A percentile compares a stretch with the other conserved stretches of the same genome.
These are phyloP conservation scores for Phenacoccus solenopsis DNA, from an alignment of 1,140 invertebrate genomes.

Conservation along the genomic window DNA sequence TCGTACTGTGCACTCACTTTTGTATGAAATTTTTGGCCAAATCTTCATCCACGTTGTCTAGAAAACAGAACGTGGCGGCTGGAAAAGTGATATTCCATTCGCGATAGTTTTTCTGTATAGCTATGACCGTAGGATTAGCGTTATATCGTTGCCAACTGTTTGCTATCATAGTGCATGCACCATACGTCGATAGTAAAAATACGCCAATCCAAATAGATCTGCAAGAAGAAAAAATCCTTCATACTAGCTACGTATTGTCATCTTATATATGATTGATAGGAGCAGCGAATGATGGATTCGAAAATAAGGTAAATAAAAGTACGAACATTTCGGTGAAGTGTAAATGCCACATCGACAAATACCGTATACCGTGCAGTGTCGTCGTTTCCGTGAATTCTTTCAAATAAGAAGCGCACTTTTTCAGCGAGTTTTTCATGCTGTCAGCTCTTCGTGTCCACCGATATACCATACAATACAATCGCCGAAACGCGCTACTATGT, in stretches of 20 bases:
- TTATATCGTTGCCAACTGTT: conserved; percentile 40
- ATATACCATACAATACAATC: no score
- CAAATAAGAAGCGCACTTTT: conserved; percentile 5
- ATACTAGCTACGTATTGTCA: background rate
- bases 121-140: conserved; percentile 44
- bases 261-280: background rate
- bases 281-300: background rate
- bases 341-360: conserved; percentile 19
- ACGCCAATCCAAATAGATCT: conserved; percentile 40
- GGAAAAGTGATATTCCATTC: conserved; percentile 43
- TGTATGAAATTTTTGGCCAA: conserved; percentile 20
- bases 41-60: conserved; percentile 34
- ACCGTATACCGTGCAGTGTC: conserved; percentile 20
- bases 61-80: conserved; percentile 38
- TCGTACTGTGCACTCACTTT: no score
- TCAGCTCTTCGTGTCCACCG: conserved; percentile 6
- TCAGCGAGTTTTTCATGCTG: conserved; percentile 20
- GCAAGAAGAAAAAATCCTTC: conserved; percentile 22
- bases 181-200: conserved; percentile 29
- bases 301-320: background rate
- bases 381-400: conserved; percentile 22
- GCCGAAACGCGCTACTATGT: background rate
- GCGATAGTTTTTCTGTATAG: conserved; percentile 44
- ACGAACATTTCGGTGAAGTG: conserved; percentile 22
- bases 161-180: conserved; percentile 27